A percentile compares a stretch with the other conserved stretches of the same genome.
phyloP scores from a whole-genome alignment of 1,140 invertebrate genomes.

The Epicauta chinensis region DNA sequence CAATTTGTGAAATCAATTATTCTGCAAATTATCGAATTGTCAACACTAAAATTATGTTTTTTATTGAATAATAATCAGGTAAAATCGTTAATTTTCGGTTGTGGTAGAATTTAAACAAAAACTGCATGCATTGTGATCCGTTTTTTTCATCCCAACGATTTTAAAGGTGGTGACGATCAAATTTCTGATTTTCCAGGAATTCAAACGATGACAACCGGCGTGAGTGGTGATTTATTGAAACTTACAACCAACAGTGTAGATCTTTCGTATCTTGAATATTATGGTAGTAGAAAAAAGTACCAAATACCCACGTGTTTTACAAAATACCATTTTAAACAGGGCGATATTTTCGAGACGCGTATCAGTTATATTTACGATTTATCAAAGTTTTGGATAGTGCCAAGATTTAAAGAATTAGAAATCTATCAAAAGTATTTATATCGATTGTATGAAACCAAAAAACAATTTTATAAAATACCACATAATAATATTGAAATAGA shows the following conservation, averaged over 20 bases:
- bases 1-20: too few species aligned
- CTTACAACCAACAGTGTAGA: not conserved
- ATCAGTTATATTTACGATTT: slow-evolving; percentile 5
- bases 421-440: slow-evolving; percentile 1
- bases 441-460: not conserved
- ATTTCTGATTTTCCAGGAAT: too few species aligned
- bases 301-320: not conserved
- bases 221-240: too few species aligned
- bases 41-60: too few species aligned
- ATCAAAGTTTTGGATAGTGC: slow-evolving; percentile 7
- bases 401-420: slow-evolving; percentile 5
- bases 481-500: not conserved
- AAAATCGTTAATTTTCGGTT: too few species aligned
- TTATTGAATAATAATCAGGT: too few species aligned
- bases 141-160: too few species aligned
- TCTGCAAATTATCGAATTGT: too few species aligned
- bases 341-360: not conserved
- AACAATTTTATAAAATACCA: not conserved
- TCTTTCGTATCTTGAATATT: slow-evolving; percentile 1
- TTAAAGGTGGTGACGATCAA: too few species aligned
- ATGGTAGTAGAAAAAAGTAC: not conserved
- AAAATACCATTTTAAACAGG: slow-evolving; percentile 1
- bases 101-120: too few species aligned
- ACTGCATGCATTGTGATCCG: too few species aligned
- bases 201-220: too few species aligned